Evolutionary conservation across 2,797 vertebrate species (phyloP).

Genomic region (Spondyliosoma cantharus): DNA sequence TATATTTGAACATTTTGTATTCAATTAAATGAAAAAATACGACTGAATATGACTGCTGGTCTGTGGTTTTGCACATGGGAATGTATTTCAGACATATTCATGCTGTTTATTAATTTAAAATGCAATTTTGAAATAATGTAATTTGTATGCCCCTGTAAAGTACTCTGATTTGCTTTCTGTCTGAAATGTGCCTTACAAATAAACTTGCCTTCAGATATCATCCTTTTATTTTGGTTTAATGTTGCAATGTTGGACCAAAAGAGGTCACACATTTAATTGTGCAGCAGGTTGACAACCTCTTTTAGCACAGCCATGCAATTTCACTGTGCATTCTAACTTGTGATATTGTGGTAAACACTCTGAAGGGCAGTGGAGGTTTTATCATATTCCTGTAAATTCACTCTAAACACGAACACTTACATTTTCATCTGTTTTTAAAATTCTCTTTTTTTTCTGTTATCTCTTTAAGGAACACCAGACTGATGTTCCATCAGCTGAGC

Average conservation of each 20-base stretch:
- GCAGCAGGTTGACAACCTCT: background rate
- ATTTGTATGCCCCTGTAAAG: too few relatives aligned
- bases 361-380: background rate
- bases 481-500: conserved; percentile 80
- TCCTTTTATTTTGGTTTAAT: background rate
- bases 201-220: background rate
- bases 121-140: too few relatives aligned
- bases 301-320: background rate
- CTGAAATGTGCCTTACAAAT: too few relatives aligned
- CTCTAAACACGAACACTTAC: background rate
- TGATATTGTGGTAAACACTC: background rate
- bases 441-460: conserved; percentile 10
- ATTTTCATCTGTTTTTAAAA: background rate
- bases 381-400: background rate
- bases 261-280: conserved; percentile 3
- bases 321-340: background rate
- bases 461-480: conserved; percentile 73
- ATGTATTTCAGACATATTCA: background rate
- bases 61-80: background rate
- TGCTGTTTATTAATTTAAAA: background rate
- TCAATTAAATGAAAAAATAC: background rate
- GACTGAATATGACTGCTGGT: too few relatives aligned
- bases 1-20: background rate
- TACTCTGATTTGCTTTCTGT: too few relatives aligned
- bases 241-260: background rate